Percentiles rank a stretch among this genome's conserved stretches.
Evolutionary conservation across 2,797 vertebrate genomes (phyloP).

Genomic region (Aviceda cuculoides): DNA sequence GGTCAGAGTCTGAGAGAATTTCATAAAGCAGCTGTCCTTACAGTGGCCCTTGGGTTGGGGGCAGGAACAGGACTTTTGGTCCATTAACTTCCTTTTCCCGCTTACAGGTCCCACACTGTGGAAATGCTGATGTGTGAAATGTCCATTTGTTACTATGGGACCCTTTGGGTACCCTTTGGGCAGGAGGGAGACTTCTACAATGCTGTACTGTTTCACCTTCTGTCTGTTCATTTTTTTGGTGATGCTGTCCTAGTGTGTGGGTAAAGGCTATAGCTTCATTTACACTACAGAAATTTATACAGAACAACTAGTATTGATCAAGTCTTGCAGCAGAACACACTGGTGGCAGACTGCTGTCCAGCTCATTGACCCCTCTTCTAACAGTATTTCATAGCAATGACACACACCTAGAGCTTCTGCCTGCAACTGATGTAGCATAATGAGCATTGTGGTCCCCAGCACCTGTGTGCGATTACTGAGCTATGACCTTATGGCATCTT

Average conservation of each 20-base stretch:
- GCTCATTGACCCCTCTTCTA: background rate
- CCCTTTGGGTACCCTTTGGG: background rate
- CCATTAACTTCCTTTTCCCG: background rate
- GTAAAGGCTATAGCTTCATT: background rate
- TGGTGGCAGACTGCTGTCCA: background rate
- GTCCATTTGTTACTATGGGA: background rate
- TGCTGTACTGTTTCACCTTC: background rate
- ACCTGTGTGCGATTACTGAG: background rate
- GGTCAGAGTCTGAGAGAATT: background rate
- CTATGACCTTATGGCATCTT: background rate
- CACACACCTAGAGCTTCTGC: background rate
- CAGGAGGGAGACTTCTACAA: background rate
- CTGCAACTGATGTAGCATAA: background rate
- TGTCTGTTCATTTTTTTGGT: background rate
- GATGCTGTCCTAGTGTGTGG: background rate
- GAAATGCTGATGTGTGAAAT: background rate
- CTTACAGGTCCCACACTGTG: background rate
- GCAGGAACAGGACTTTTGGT: background rate
- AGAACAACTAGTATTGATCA: background rate
- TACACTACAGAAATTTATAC: background rate
- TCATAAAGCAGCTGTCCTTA: background rate
- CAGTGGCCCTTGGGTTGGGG: background rate
- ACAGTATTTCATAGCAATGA: background rate
- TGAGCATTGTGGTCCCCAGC: background rate
- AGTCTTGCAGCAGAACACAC: background rate